Conservation (phyloP, 2,888 invertebrate genomes). For the Eupithecia abbreviata region DNA sequence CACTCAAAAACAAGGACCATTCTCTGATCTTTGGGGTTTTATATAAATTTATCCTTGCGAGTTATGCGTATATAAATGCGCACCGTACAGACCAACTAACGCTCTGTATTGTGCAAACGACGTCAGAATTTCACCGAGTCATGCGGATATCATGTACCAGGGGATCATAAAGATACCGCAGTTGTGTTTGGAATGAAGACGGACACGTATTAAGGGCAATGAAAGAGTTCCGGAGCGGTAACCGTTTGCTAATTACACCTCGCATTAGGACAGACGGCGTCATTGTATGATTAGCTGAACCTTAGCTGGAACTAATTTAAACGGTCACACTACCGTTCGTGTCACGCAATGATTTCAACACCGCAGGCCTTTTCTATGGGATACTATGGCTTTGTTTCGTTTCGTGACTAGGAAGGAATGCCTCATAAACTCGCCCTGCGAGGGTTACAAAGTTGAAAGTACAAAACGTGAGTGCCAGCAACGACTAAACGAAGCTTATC, state of each 20-base stretch:
- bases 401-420: conserved; percentile 32
- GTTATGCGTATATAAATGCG: conserved; percentile 10
- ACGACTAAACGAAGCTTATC: conserved; percentile 28
- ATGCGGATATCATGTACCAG: conserved; percentile 13
- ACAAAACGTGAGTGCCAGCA: conserved; percentile 20
- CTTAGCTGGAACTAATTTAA: conserved; percentile 60
- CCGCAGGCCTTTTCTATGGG: conserved; percentile 26
- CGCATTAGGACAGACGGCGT: conserved; percentile 62
- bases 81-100: background rate
- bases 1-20: background rate
- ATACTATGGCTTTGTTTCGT: conserved; percentile 30
- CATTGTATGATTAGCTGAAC: conserved; percentile 53
- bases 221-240: conserved; percentile 66
- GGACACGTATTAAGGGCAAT: conserved; percentile 63
- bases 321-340: conserved; percentile 46
- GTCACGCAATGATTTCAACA: conserved; percentile 46
- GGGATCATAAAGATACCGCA: conserved; percentile 43
- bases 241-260: conserved; percentile 68
- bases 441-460: conserved; percentile 20
- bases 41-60: background rate
- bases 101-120: background rate
- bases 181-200: conserved; percentile 42
- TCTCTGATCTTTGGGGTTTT: background rate
- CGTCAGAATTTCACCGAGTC: background rate
- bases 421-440: conserved; percentile 17